phyloP scores from a whole-genome alignment of 1,140 invertebrate species.

The Diplogasteroides magnus region DNA sequence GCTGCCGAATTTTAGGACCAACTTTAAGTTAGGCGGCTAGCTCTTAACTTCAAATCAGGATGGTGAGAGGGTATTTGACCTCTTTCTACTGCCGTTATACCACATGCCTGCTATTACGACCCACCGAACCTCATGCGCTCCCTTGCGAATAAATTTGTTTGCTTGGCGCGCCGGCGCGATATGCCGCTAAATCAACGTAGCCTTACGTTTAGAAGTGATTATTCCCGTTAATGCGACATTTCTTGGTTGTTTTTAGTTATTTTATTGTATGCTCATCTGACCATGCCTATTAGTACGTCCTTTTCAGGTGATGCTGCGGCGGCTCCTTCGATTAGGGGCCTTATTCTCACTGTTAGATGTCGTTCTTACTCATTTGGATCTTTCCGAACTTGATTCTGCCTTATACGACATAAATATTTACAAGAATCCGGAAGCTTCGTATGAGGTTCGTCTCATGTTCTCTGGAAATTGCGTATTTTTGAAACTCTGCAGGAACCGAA shows the following conservation, averaged over 20 bases:
- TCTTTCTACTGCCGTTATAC: too few relatives aligned
- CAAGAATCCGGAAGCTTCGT: not conserved
- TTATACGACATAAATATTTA: not conserved
- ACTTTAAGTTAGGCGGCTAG: too few relatives aligned
- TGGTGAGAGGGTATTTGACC: too few relatives aligned
- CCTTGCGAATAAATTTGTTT: too few relatives aligned
- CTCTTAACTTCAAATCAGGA: too few relatives aligned
- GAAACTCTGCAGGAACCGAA: not conserved
- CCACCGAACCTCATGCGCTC: too few relatives aligned
- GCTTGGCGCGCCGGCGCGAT: too few relatives aligned
- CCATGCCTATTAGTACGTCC: not conserved
- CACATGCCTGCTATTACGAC: too few relatives aligned
- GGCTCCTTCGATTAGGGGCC: too few relatives aligned
- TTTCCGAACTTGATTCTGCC: not conserved
- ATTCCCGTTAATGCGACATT: not conserved
- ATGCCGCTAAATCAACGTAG: too few relatives aligned
- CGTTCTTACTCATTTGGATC: not conserved
- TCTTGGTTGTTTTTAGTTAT: not conserved
- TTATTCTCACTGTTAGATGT: not conserved
- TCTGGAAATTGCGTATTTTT: not conserved
- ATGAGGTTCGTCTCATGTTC: not conserved
- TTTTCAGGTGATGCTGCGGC: too few relatives aligned
- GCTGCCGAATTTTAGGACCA: too few relatives aligned
- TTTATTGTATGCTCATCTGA: not conserved
- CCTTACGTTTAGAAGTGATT: not conserved